These are phyloP conservation scores for Ambastaia sidthimunki DNA, from an alignment of 2,797 vertebrate genomes.

Conservation along the genomic window DNA sequence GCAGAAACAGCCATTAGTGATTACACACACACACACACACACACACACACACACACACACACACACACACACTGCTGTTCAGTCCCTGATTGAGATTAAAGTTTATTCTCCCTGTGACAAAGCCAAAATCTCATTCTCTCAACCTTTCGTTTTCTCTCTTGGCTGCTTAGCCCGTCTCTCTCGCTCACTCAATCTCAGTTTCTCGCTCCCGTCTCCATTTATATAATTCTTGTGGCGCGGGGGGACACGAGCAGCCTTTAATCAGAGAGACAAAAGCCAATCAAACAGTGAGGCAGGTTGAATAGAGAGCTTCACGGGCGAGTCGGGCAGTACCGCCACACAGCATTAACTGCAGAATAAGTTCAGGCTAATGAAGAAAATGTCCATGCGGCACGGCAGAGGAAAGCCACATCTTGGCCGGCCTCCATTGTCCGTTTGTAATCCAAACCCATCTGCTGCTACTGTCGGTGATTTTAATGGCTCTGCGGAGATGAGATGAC, in stretches of 20 bases:
- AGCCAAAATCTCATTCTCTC: conserved; percentile 37
- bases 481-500: conserved; percentile 42
- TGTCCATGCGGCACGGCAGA: background rate
- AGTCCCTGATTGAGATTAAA: conserved; percentile 60
- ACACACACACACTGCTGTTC: conserved; percentile 21
- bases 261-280: conserved; percentile 66
- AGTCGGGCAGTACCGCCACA: conserved; percentile 11
- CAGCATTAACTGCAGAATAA: conserved; percentile 44
- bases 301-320: conserved; percentile 47
- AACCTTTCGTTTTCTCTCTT: conserved; percentile 16
- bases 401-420: conserved; percentile 38
- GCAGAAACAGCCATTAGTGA: conserved; percentile 41
- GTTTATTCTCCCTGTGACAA: conserved; percentile 57
- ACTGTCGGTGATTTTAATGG: conserved; percentile 40
- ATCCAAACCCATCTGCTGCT: conserved; percentile 47
- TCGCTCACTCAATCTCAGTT: conserved; percentile 14
- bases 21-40: conserved; percentile 18
- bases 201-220: conserved; percentile 33
- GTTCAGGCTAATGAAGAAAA: conserved; percentile 37
- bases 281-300: conserved; percentile 59
- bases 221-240: conserved; percentile 44
- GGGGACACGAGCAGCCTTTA: conserved; percentile 53
- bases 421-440: conserved; percentile 55
- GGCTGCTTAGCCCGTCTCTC: conserved; percentile 7
- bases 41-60: conserved; percentile 11